phyloP scores from a whole-genome alignment of 2,113 vertebrate species.

The Chaenocephalus aceratus region DNA sequence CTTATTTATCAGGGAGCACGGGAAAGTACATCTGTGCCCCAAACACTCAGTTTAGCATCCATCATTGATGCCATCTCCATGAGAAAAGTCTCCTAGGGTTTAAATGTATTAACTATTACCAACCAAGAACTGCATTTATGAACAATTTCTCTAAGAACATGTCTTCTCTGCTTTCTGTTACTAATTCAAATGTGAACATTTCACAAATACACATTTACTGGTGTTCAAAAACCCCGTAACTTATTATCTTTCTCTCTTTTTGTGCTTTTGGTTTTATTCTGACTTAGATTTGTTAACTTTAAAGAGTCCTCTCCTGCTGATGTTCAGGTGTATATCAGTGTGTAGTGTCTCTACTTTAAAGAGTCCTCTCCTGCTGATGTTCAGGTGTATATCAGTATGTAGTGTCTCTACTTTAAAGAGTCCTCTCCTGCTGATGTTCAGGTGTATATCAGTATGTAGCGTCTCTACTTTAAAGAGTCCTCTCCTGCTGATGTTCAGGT shows the following conservation, averaged over 20 bases:
- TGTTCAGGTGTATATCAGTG: too few species aligned
- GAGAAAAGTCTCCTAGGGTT: neutral
- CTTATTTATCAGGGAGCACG: slow-evolving; percentile 59
- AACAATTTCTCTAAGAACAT: neutral
- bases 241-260: too few species aligned
- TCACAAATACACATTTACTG: neutral
- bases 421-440: too few species aligned
- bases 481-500: too few species aligned
- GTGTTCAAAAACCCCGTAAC: too few species aligned
- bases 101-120: neutral
- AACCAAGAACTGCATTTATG: neutral
- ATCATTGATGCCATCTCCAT: slow-evolving; percentile 42
- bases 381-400: too few species aligned
- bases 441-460: too few species aligned
- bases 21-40: slow-evolving; percentile 27
- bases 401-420: too few species aligned
- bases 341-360: too few species aligned
- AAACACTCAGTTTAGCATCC: slow-evolving; percentile 42
- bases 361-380: too few species aligned
- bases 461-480: too few species aligned
- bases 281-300: neutral
- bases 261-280: neutral
- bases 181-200: neutral
- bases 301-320: too few species aligned
- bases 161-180: neutral